Base-by-base conservation (phyloP, 2,888 invertebrate genomes). In the Arenicola marina region DNA sequence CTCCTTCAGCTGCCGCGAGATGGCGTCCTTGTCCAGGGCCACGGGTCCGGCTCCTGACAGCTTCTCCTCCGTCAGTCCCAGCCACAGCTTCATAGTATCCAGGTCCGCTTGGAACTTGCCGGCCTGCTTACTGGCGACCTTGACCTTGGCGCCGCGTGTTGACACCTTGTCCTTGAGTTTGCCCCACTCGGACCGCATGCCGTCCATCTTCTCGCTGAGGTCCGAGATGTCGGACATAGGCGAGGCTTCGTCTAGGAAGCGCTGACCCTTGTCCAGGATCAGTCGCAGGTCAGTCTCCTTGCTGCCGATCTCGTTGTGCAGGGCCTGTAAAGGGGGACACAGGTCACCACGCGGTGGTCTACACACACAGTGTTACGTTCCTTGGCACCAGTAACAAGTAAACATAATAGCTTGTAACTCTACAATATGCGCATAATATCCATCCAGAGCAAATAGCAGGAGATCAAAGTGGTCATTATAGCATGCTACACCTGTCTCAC, bases 111-210 rank as follows among this genome's bases (percentile, higher is more conserved):
- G 91, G 85, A 92, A 96, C 79, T 94, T 94, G 73, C 77, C 73
- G 15, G 78, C 76, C 66, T 77, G 76, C 21, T 91, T 84, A 3
- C 29, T 29, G 92, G 94, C 72, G 26, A 72, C 73, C 18, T 70
- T 68, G 7, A 81, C 70, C 55, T 76, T 68, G 38, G 69, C 63
- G 44, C 75, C 77, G 65, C 79, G 87, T 74, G 95, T 93, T 46
- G 92, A 89, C 0, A 92, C 91, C 79, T 93, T 92, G 67, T 93
- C 90, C 73, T 93, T 90, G 59, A 97, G 86, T 76, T 92, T 92
- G 75, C 94, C 93, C 96, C 95, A 97, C 70, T 92, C 91, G 32
- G 90, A 88, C 81, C 93, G 92, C 75, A 97, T 92, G 75, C 91
- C 90, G 76, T 95, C 95, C 59, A 97, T 84, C 76, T 94, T 94